A percentile compares a stretch with the other conserved stretches of the same genome.
phyloP scores from a whole-genome alignment of 2,888 invertebrate species.

The Herminia tarsipennalis region DNA sequence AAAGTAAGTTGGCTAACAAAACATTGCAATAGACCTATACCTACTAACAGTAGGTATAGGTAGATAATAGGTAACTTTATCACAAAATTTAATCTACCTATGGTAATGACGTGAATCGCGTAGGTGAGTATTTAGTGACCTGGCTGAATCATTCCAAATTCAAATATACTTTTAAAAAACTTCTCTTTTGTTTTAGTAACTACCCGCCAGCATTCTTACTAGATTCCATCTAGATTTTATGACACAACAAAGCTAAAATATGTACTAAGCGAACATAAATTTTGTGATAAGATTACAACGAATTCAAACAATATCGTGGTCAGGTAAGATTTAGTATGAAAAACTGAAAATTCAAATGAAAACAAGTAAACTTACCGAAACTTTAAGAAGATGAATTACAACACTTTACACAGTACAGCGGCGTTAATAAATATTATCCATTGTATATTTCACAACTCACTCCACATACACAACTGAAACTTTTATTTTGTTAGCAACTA shows the following conservation, averaged over 20 bases:
- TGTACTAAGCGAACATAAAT: constrained; percentile 29
- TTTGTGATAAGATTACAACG: constrained; percentile 61
- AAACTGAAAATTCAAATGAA: constrained; percentile 33
- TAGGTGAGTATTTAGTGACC: constrained; percentile 1
- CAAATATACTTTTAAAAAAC: not conserved
- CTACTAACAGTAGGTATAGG: too few relatives aligned
- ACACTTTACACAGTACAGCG: constrained; percentile 54
- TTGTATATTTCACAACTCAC: constrained; percentile 73
- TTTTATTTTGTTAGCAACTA: constrained; percentile 46
- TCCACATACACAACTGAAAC: constrained; percentile 67
- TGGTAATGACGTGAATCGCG: constrained; percentile 5
- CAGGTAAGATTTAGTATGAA: constrained; percentile 51
- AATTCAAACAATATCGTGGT: constrained; percentile 59
- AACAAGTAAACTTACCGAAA: constrained; percentile 60
- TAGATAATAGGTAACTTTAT: too few relatives aligned
- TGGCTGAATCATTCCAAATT: constrained; percentile 8
- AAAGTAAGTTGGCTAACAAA: too few relatives aligned
- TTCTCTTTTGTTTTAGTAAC: not conserved
- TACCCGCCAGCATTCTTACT: constrained; percentile 32
- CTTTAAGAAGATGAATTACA: constrained; percentile 45
- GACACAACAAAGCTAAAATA: constrained; percentile 38
- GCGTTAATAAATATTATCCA: constrained; percentile 69
- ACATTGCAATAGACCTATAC: too few relatives aligned
- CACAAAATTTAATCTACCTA: too few relatives aligned
- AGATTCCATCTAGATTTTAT: constrained; percentile 36